These are phyloP conservation scores for human DNA, from an alignment of 2,113 vertebrate species.

Conservation along the genomic window DNA sequence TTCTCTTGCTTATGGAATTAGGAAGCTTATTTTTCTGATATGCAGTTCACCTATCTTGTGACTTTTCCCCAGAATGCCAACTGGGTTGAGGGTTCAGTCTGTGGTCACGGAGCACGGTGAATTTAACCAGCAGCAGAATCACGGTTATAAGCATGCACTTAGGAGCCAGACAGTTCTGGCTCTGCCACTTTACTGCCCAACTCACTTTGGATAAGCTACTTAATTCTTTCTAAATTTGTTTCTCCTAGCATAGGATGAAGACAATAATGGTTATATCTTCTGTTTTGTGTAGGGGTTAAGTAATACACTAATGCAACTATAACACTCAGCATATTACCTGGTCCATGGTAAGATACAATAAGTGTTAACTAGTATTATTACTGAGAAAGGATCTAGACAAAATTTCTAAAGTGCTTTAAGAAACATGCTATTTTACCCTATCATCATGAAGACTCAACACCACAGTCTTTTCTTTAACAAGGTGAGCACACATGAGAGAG, in stretches of 20 bases:
- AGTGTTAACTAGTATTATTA: background rate
- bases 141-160: background rate
- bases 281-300: background rate
- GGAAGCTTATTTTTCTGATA: background rate
- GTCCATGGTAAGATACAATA: background rate
- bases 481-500: background rate
- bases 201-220: background rate
- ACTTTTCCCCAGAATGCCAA: background rate
- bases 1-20: background rate
- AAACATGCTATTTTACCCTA: background rate
- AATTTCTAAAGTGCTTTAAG: background rate
- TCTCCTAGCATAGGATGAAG: background rate
- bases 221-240: constrained; percentile 35
- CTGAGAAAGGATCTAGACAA: background rate
- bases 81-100: background rate
- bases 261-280: background rate
- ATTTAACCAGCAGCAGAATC: background rate
- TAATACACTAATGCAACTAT: background rate
- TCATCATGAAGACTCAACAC: background rate
- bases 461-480: background rate
- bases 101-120: background rate
- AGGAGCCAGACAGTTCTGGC: background rate
- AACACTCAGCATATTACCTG: background rate
- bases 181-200: background rate
- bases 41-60: background rate